A percentile compares a stretch with the other conserved stretches of the same genome.
phyloP scores from a whole-genome alignment of 2,797 vertebrate species.

The Sebastes elongatus region DNA sequence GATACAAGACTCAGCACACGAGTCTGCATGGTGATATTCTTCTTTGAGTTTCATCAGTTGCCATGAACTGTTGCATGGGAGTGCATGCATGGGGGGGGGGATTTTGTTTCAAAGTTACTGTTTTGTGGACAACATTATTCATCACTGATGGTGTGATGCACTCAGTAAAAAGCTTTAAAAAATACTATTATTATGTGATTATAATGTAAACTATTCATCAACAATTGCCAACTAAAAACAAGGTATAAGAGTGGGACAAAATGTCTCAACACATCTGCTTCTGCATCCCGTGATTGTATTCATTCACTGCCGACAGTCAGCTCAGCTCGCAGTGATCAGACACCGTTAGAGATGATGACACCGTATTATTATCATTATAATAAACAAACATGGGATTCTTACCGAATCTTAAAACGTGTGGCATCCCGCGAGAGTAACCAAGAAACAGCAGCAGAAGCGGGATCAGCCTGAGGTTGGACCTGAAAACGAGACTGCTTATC shows the following conservation, averaged over 20 bases:
- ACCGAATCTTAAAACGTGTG: conserved; percentile 98
- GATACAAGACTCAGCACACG: not conserved
- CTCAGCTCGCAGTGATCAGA: not conserved
- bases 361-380: not conserved
- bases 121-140: not conserved
- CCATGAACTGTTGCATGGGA: conserved; percentile 58
- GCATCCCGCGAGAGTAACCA: conserved; percentile 96
- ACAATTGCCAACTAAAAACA: conserved; percentile 1
- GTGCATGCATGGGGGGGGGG: not conserved
- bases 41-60: conserved; percentile 11
- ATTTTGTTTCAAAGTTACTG: conserved; percentile 37
- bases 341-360: not conserved
- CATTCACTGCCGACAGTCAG: not conserved
- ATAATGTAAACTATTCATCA: not conserved
- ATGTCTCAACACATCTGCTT: not conserved
- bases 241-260: not conserved
- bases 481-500: conserved; percentile 93
- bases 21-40: not conserved
- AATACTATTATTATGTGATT: not conserved
- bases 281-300: not conserved
- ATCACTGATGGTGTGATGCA: not conserved
- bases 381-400: conserved; percentile 74
- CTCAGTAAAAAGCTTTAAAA: not conserved
- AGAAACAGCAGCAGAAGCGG: conserved; percentile 91
- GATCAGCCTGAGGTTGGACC: conserved; percentile 90